Conservation (phyloP, 2,113 vertebrate genomes). For the Acrocephalus kingi region DNA sequence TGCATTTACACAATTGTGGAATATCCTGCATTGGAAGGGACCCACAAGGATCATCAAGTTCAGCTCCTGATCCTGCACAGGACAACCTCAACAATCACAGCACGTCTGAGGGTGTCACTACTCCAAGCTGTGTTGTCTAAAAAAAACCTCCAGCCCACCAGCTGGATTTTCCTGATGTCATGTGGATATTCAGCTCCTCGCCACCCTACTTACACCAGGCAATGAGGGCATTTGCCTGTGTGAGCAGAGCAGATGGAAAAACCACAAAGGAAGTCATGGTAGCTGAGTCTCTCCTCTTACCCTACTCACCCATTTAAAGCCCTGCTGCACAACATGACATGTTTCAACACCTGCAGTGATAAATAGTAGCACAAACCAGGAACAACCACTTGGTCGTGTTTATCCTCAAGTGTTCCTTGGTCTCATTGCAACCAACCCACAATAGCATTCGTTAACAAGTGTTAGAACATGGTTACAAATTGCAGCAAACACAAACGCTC, state of each 20-base stretch:
- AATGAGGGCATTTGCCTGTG: background rate
- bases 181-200: background rate
- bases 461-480: conserved; percentile 60
- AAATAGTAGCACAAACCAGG: conserved; percentile 32
- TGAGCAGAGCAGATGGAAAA: conserved; percentile 17
- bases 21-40: background rate
- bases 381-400: conserved; percentile 9
- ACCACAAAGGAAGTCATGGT: background rate
- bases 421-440: conserved; percentile 9
- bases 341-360: conserved; percentile 62
- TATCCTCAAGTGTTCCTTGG: conserved; percentile 48
- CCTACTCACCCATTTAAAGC: background rate
- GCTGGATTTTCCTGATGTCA: background rate
- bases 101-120: background rate
- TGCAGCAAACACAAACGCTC: conserved; percentile 49
- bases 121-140: background rate
- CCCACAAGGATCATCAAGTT: background rate
- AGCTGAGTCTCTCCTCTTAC: background rate
- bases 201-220: background rate
- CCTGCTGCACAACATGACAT: conserved; percentile 3
- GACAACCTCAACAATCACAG: background rate
- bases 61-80: background rate
- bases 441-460: conserved; percentile 49
- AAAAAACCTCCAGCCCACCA: background rate
- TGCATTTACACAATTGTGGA: background rate